phyloP scores from a whole-genome alignment of 2,797 vertebrate genomes.

The Sarcophilus harrisii region DNA sequence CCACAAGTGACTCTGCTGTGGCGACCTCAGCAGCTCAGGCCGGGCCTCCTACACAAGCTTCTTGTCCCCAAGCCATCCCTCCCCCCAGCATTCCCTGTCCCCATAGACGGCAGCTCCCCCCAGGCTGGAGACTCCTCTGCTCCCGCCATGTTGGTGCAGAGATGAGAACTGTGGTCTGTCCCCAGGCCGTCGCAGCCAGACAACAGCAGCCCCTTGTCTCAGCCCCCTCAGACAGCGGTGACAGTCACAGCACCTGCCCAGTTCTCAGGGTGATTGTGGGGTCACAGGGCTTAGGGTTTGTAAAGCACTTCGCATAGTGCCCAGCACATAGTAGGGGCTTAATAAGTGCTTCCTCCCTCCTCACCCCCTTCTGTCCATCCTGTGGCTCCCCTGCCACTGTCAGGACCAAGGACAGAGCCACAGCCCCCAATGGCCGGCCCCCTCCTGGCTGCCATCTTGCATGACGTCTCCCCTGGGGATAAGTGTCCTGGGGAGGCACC shows the following conservation, averaged over 20 bases:
- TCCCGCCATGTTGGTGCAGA: background rate
- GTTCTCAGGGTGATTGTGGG: too few species aligned
- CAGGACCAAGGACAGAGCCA: background rate
- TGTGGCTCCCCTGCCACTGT: background rate
- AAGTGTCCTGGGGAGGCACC: background rate
- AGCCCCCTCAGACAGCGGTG: too few species aligned
- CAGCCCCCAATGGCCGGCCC: fast-evolving
- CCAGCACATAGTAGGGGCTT: background rate
- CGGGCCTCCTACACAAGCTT: too few species aligned
- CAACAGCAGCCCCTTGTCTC: too few species aligned
- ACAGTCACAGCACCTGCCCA: background rate
- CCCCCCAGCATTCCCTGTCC: too few species aligned
- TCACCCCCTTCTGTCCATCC: background rate
- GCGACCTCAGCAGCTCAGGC: too few species aligned
- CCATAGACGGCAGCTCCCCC: too few species aligned
- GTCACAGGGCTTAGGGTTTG: too few species aligned
- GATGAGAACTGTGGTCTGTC: background rate
- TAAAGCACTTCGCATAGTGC: background rate
- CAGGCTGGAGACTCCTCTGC: background rate
- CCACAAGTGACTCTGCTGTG: background rate
- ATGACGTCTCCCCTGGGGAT: too few species aligned
- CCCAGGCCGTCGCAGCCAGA: background rate
- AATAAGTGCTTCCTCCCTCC: background rate
- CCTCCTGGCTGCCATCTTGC: background rate
- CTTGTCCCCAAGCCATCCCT: background rate